Conservation (phyloP, 1,140 invertebrate species). For the Drosophila elegans region DNA sequence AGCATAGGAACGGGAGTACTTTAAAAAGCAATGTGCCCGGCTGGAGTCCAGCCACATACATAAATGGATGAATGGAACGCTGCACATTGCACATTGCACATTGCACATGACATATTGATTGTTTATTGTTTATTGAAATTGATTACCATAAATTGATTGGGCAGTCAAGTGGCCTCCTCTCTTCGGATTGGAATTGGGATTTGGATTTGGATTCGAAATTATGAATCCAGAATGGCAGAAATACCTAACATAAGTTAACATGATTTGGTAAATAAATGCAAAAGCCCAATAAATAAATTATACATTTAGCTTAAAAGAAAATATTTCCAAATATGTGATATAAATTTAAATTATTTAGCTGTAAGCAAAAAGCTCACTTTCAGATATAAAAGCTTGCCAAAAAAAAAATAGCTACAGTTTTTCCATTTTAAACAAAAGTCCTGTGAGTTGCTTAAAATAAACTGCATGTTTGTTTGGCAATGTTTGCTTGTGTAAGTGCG, state of each 20-base stretch:
- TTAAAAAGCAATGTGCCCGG: constrained; percentile 44
- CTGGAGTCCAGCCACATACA: not conserved
- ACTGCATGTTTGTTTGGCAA: constrained; percentile 12
- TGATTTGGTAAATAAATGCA: not conserved
- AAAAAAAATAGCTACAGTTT: not conserved
- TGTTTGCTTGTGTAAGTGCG: constrained; percentile 14
- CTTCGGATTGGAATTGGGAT: not conserved
- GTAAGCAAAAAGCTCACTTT: not conserved
- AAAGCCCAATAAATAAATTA: too few relatives aligned
- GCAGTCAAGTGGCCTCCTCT: constrained; percentile 7
- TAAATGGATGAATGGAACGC: constrained; percentile 14
- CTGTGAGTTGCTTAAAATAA: constrained; percentile 15
- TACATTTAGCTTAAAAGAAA: not conserved
- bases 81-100: constrained; percentile 50
- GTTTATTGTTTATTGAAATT: constrained; percentile 75
- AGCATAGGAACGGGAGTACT: constrained; percentile 7
- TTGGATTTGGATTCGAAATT: not conserved
- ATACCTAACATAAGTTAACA: not conserved
- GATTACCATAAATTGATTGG: constrained; percentile 79
- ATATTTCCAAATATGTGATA: not conserved
- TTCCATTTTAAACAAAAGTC: constrained; percentile 6
- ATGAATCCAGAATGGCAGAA: not conserved
- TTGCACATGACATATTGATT: constrained; percentile 74
- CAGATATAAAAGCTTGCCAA: not conserved
- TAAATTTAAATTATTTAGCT: not conserved